Evolutionary conservation across 1,140 invertebrate genomes (phyloP).

Genomic region (Rhyzopertha dominica): DNA sequence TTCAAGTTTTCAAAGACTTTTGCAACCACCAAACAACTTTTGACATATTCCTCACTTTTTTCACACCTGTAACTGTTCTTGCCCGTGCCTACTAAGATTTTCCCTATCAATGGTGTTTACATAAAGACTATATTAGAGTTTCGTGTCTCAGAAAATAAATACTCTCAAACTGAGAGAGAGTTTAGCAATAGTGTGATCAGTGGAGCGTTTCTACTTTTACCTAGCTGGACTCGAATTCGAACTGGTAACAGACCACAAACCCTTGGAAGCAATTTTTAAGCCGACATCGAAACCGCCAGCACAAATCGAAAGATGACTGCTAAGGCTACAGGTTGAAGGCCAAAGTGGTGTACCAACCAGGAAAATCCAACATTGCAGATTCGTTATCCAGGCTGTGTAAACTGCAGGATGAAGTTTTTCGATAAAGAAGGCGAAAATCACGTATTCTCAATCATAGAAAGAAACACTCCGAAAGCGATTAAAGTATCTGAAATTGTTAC

Average conservation of each 20-base stretch:
- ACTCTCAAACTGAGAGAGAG: conserved; percentile 46
- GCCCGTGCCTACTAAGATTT: too few relatives aligned
- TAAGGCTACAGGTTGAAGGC: conserved; percentile 32
- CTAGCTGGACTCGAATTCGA: conserved; percentile 36
- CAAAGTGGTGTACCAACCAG: conserved; percentile 27
- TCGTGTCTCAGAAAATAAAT: conserved; percentile 22
- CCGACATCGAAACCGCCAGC: conserved; percentile 28
- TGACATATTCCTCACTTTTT: too few relatives aligned
- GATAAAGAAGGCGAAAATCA: not conserved
- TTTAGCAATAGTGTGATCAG: conserved; percentile 37
- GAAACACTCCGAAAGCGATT: conserved; percentile 3
- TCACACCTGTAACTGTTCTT: too few relatives aligned
- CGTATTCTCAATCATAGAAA: not conserved
- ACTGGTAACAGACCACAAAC: too few relatives aligned
- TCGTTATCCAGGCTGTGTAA: conserved; percentile 36
- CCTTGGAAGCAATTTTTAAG: conserved; percentile 16
- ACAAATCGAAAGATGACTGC: conserved; percentile 37
- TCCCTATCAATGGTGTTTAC: too few relatives aligned
- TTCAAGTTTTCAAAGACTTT: too few relatives aligned
- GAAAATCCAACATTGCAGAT: conserved; percentile 44
- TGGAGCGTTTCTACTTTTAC: conserved; percentile 40
- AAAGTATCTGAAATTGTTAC: not conserved
- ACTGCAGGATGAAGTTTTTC: conserved; percentile 2
- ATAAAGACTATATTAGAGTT: conserved; percentile 19
- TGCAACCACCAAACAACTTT: too few relatives aligned